phyloP scores from a whole-genome alignment of 2,797 vertebrate genomes.

The Carduelis carduelis region DNA sequence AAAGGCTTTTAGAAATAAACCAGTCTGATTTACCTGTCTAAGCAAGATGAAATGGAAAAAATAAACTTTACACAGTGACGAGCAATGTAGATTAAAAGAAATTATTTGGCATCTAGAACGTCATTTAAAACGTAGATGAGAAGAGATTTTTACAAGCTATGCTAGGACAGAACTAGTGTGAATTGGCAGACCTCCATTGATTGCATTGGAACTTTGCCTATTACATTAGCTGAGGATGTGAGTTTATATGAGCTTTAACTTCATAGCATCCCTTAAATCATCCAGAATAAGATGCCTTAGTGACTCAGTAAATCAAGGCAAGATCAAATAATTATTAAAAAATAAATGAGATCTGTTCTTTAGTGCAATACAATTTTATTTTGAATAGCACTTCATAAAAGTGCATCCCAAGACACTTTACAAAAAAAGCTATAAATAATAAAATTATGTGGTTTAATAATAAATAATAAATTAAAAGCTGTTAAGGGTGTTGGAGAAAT shows the following conservation, averaged over 20 bases:
- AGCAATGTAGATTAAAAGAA: constrained; percentile 4
- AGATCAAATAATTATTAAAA: constrained; percentile 63
- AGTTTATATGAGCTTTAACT: constrained; percentile 40
- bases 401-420: constrained; percentile 1
- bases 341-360: constrained; percentile 55
- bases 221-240: constrained; percentile 40
- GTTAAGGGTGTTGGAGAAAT: neutral
- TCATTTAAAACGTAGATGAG: constrained; percentile 7
- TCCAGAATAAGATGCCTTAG: constrained; percentile 23
- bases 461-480: constrained; percentile 57
- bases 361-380: constrained; percentile 21
- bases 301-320: constrained; percentile 51
- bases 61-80: neutral
- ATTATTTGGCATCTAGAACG: constrained; percentile 3
- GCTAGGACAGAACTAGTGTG: neutral
- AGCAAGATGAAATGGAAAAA: constrained; percentile 20
- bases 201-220: constrained; percentile 37
- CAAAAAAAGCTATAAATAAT: constrained; percentile 53
- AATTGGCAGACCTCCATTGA: constrained; percentile 36
- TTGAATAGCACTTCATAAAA: constrained; percentile 26
- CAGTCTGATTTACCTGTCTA: constrained; percentile 6
- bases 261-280: constrained; percentile 50
- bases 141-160: neutral
- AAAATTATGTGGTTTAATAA: constrained; percentile 28
- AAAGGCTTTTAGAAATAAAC: constrained; percentile 36